Conservation (phyloP, 2,113 vertebrate genomes). For the Periophthalmus modestus region DNA sequence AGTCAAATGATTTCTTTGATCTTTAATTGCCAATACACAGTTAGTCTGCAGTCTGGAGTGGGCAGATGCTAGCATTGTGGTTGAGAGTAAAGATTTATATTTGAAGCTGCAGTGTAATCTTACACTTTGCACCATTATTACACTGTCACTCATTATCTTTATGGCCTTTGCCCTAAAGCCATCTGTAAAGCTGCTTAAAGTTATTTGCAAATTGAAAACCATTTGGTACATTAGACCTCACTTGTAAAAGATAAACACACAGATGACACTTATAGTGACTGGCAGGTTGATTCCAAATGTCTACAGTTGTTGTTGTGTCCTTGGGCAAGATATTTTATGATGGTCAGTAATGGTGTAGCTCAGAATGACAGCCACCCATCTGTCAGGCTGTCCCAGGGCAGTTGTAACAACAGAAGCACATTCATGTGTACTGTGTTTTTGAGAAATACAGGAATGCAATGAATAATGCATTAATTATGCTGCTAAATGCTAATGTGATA, state of each 20-base stretch:
- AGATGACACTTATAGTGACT: neutral
- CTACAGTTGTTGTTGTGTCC: neutral
- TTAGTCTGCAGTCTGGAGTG: neutral
- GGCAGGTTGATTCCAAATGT: neutral
- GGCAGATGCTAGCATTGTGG: neutral
- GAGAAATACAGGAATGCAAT: too few relatives aligned
- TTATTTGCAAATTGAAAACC: conserved; percentile 14
- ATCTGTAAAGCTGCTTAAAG: neutral
- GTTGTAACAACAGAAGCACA: too few relatives aligned
- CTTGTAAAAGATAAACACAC: neutral
- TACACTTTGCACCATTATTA: neutral
- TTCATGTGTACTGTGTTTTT: too few relatives aligned
- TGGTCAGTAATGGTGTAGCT: too few relatives aligned
- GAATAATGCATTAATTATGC: too few relatives aligned
- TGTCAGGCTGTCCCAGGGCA: too few relatives aligned
- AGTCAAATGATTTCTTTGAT: neutral
- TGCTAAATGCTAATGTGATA: too few relatives aligned
- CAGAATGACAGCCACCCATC: too few relatives aligned
- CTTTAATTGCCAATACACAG: neutral
- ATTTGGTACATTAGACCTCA: neutral
- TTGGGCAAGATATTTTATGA: neutral
- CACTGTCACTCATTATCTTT: neutral
- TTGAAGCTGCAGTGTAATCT: neutral
- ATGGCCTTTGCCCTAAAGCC: neutral
- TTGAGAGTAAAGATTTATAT: neutral